Base-by-base conservation (phyloP, 2,888 invertebrate genomes). In the Ophion costatus region DNA sequence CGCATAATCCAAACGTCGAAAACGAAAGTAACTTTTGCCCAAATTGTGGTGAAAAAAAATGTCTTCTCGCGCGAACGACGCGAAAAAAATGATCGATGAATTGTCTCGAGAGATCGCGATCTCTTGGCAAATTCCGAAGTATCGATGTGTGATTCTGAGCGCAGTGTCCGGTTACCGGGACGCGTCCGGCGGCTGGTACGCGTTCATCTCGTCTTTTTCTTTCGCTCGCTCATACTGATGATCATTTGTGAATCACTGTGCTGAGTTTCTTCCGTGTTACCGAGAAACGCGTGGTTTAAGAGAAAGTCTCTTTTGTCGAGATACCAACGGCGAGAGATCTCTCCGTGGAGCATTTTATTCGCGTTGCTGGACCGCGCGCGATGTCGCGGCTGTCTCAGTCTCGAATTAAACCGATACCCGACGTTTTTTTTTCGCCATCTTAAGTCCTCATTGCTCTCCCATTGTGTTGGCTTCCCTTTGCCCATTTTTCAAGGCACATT, bases 281-380 rank as follows among this genome's bases (percentile, higher is more conserved):
- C 61, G 45, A 83, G 79, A 79, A 69, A 57, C 69, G 61, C 61
- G 38, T 63, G 66, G 33, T 59, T 79, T 22, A 38, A 82, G 83
- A 79, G 83, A 83, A 83, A 83, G 79, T 79, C 63, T 79, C 64
- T 75, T 79, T 83, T 83, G 79, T 83, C 83, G 69, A 51, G 75
- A 83, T 75, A 67, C 56, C 74, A 83, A 64, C 69, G 51, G 9
- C 82, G 22, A 73, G 51, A 51, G 74, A 83, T 83, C 64, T 74
- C 70, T 80, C 80, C 80, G 38, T 11, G 51, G n/a, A 75, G 69
- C 69, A 75, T 69, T 74, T 74, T 42, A 80, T 80, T 80, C 66
- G 74, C 64, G 71, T 64, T 10, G 63, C 51, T 57, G 63, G 38
- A 51, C 38, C 51, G 51, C 24, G 33, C 33, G 20, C 20, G 33